Evolutionary conservation across 1,140 invertebrate genomes (phyloP).

Genomic region (Lerema accius): DNA sequence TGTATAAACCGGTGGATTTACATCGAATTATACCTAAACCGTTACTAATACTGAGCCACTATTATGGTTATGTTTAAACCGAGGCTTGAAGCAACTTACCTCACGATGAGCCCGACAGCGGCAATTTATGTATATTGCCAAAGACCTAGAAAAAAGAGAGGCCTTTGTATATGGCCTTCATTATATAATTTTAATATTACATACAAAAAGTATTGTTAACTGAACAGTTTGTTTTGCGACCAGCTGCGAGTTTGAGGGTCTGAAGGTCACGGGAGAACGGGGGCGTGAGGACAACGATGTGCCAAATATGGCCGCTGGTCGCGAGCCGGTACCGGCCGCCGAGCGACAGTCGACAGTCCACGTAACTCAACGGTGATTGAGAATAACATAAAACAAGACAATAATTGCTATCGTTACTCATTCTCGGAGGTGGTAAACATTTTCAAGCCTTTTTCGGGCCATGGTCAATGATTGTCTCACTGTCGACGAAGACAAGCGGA

Average conservation of each 20-base stretch:
- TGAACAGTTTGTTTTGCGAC: not conserved
- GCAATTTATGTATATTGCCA: too few species aligned
- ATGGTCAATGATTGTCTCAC: constrained; percentile 4
- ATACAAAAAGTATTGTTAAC: not conserved
- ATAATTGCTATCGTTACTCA: constrained; percentile 18
- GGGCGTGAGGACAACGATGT: constrained; percentile 17
- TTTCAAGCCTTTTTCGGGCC: constrained; percentile 19
- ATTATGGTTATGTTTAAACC: too few species aligned
- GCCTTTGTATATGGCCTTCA: not conserved
- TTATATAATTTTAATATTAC: too few species aligned
- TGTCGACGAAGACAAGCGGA: not conserved
- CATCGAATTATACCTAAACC: too few species aligned
- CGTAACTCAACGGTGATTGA: constrained; percentile 21
- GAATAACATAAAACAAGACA: constrained; percentile 15
- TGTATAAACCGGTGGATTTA: too few species aligned
- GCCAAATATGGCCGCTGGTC: constrained; percentile 23
- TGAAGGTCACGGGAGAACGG: constrained; percentile 28
- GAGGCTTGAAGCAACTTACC: too few species aligned
- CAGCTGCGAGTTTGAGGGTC: not conserved
- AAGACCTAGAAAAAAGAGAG: too few species aligned
- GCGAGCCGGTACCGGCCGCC: constrained; percentile 1
- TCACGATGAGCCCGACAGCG: too few species aligned
- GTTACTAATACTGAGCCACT: too few species aligned
- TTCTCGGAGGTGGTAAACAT: constrained; percentile 20
- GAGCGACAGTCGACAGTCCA: too few species aligned